These are phyloP conservation scores for Sceliomorpha sp. DNA, from an alignment of 2,888 invertebrate species.

Conservation along the genomic window DNA sequence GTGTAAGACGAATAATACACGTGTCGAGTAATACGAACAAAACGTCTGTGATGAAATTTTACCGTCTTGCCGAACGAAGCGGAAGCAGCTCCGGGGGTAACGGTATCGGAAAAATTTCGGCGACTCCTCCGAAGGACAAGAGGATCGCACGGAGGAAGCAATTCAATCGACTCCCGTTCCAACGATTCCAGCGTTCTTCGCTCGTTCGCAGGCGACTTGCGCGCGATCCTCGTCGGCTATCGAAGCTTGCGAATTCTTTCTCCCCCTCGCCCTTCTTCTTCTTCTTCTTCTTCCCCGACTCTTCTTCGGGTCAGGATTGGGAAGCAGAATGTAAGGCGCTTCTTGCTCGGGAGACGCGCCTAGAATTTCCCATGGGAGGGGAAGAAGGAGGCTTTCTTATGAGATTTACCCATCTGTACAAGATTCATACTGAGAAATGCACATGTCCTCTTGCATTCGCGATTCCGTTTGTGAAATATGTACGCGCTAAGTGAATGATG, in stretches of 20 bases:
- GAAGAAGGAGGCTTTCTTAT: conserved; percentile 20
- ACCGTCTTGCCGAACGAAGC: background rate
- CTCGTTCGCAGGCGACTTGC: conserved; percentile 25
- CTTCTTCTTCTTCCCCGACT: too few relatives aligned
- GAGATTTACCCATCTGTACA: conserved; percentile 34
- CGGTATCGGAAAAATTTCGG: conserved; percentile 19
- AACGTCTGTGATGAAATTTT: too few relatives aligned
- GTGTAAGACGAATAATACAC: too few relatives aligned
- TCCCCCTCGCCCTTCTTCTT: too few relatives aligned
- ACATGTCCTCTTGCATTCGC: conserved; percentile 12
- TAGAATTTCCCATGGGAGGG: conserved; percentile 36
- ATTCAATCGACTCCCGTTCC: conserved; percentile 24
- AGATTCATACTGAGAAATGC: conserved; percentile 29
- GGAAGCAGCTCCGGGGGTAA: background rate
- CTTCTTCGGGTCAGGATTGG: too few relatives aligned
- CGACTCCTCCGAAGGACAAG: conserved; percentile 21
- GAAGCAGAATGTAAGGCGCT: conserved; percentile 23
- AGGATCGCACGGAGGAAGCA: conserved; percentile 11
- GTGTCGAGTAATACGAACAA: too few relatives aligned
- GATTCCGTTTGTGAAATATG: conserved; percentile 7
- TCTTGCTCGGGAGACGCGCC: conserved; percentile 19
- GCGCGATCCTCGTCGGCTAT: conserved; percentile 5
- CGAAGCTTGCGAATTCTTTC: conserved; percentile 13
- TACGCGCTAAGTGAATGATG: background rate
- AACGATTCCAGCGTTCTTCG: conserved; percentile 18